A percentile compares a stretch with the other conserved stretches of the same genome.
Conservation (phyloP, 2,888 invertebrate species). For the Idaea biselata region DNA sequence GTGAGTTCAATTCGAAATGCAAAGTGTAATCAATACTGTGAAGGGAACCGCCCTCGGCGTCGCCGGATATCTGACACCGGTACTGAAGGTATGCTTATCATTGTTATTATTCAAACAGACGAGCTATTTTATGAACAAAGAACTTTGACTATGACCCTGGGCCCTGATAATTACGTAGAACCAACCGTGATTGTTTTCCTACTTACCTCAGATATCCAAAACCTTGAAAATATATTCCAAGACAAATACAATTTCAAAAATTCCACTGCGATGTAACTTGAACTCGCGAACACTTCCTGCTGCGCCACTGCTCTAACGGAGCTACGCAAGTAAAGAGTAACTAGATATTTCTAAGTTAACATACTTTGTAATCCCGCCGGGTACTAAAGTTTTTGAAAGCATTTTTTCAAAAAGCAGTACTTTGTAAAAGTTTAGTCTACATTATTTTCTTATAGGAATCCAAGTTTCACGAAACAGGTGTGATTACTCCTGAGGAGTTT, state of each 20-base stretch:
- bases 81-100: conserved; percentile 88
- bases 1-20: conserved; percentile 82
- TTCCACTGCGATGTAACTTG: too few species aligned
- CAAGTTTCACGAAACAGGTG: conserved; percentile 98
- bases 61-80: conserved; percentile 97
- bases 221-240: too few species aligned
- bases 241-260: too few species aligned
- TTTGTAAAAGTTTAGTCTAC: too few species aligned
- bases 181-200: neutral
- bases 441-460: conserved; percentile 85
- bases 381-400: too few species aligned
- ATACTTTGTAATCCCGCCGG: too few species aligned
- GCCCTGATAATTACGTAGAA: neutral
- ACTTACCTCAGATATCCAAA: too few species aligned
- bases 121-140: conserved; percentile 4
- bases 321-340: too few species aligned
- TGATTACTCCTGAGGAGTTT: conserved; percentile 99
- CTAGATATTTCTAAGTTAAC: too few species aligned
- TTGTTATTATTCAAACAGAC: conserved; percentile 17
- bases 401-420: too few species aligned
- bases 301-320: too few species aligned
- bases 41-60: conserved; percentile 97
- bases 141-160: neutral
- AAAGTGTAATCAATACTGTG: conserved; percentile 96
- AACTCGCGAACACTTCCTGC: too few species aligned